These are phyloP conservation scores for Enteromius trimaculatus DNA, from an alignment of 2,797 vertebrate genomes.

Conservation along the genomic window DNA sequence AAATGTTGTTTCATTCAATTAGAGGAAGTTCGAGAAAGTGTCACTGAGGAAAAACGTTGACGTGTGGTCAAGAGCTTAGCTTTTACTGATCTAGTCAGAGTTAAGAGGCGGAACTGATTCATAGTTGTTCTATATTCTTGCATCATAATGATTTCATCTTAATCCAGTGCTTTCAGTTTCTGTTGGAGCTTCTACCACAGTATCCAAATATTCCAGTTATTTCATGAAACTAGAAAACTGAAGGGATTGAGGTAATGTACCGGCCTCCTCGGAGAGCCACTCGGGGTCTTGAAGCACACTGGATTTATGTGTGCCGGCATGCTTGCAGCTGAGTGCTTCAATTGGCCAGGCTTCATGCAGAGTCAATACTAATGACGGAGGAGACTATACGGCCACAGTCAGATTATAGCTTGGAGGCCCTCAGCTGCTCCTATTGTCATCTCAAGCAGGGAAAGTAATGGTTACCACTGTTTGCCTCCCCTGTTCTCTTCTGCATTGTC, in stretches of 20 bases:
- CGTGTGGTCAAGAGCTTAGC: background rate
- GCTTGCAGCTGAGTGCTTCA: conserved; percentile 56
- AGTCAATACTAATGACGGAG: conserved; percentile 63
- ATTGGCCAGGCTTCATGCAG: conserved; percentile 61
- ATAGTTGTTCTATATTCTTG: background rate
- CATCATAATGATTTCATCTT: background rate
- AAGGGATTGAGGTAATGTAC: conserved; percentile 54
- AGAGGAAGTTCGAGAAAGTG: background rate
- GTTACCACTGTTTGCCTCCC: conserved; percentile 54
- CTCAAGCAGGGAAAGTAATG: conserved; percentile 61
- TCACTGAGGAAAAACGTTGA: background rate
- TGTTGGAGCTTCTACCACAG: background rate
- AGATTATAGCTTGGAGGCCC: conserved; percentile 63
- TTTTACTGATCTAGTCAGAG: background rate
- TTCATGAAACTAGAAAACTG: conserved; percentile 45
- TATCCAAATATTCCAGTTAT: conserved; percentile 32
- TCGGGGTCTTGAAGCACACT: conserved; percentile 47
- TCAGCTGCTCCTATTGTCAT: conserved; percentile 61
- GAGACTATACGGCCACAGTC: conserved; percentile 62
- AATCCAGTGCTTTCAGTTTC: background rate
- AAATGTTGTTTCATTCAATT: background rate
- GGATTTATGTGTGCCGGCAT: conserved; percentile 59
- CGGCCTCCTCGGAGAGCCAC: conserved; percentile 48
- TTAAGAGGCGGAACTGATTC: background rate
- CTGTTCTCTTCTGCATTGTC: conserved; percentile 54